Evolutionary conservation across 2,113 vertebrate species (phyloP).

Genomic region (Thalassarche chlororhynchos): DNA sequence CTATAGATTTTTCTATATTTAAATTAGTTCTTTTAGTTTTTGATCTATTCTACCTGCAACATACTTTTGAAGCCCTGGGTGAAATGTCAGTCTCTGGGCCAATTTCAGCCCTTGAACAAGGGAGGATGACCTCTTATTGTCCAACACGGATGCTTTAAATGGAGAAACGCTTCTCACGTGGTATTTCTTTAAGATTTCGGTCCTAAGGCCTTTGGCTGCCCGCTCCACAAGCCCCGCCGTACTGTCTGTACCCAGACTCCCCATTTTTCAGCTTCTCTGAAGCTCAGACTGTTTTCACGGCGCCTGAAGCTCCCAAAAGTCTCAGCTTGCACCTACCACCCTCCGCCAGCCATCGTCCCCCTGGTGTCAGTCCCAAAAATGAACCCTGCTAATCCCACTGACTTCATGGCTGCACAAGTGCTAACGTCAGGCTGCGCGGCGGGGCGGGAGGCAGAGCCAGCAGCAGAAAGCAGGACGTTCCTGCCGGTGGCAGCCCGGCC

Average conservation of each 20-base stretch:
- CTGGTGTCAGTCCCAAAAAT: background rate
- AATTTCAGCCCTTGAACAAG: background rate
- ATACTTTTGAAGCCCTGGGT: background rate
- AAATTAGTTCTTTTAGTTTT: background rate
- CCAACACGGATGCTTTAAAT: background rate
- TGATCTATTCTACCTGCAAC: background rate
- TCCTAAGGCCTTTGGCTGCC: background rate
- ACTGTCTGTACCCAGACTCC: background rate
- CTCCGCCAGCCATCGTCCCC: accelerated
- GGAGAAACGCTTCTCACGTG: accelerated
- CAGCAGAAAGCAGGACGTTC: background rate
- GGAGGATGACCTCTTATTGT: background rate
- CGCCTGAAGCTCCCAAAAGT: background rate
- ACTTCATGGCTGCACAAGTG: background rate
- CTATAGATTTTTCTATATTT: background rate
- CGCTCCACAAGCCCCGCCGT: background rate
- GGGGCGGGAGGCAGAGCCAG: background rate
- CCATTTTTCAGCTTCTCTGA: background rate
- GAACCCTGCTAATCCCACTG: background rate
- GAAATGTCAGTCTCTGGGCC: background rate
- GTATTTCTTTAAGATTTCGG: background rate
- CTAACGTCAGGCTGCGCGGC: background rate
- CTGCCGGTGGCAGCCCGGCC: background rate
- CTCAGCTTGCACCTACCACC: background rate
- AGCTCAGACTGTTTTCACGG: background rate